Base-by-base conservation (phyloP, 2,888 invertebrate species). In the Cheilosia scutellata region DNA sequence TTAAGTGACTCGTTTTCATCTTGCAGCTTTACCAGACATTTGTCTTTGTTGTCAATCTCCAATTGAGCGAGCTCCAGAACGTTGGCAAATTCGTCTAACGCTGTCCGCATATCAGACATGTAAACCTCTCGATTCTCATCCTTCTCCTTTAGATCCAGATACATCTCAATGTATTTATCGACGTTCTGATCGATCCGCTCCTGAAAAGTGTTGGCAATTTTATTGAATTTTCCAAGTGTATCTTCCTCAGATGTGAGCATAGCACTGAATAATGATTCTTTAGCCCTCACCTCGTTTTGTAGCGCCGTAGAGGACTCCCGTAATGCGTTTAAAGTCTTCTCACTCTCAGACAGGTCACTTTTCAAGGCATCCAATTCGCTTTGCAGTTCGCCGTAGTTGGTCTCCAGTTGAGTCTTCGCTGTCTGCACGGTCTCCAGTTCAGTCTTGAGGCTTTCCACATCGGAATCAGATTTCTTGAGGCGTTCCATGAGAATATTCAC, bases 141-240 rank as follows among this genome's bases (percentile, higher is more conserved):
- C 87, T 92, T 93, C 82, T 89, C 90, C 77, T 91, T 91, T 40
- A 93, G 89, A 49, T 93, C 93, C 80, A 90, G 89, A 89, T 92
- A 92, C 89, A 92, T 89, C 75, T 91, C 91, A 29, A 91, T 89
- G 87, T 93, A 92, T 88, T 91, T 92, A 74, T 90, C 90, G 62
- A 91, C 90, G 88, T 92, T 92, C 13, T 90, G 90, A 75, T 92
- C 91, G 84, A 92, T 91, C 74, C 91, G 91, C 89, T 91, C 91
- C 90, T 93, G 92, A 90, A 93, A 93, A 88, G 92, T 91, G 90
- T 91, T 91, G 87, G 92, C 92, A 91, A 93, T 92, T 89, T 93
- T 92, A 90, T 91, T 91, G 88, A 93, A 92, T 89, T 92, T 92
- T 86, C 91, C 91, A 88, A 92, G 87, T 58, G 92, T 92, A 88